These are phyloP conservation scores for Meloidogyne exigua DNA, from an alignment of 1,140 invertebrate genomes.

Conservation along the genomic window DNA sequence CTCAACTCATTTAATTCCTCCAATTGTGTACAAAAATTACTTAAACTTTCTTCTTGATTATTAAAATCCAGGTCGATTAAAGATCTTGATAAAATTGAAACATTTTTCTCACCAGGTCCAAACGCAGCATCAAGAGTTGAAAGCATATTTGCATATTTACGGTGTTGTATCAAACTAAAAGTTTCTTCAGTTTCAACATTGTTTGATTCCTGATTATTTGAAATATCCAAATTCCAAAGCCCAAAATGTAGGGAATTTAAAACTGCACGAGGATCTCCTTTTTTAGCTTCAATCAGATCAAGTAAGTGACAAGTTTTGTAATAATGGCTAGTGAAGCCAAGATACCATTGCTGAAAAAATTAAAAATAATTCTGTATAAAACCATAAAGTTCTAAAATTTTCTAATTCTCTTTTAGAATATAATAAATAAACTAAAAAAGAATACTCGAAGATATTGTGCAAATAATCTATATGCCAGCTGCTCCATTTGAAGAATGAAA, in stretches of 20 bases:
- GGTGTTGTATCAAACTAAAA: neutral
- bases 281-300: neutral
- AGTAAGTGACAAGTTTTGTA: neutral
- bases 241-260: conserved; percentile 22
- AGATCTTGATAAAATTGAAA: conserved; percentile 7
- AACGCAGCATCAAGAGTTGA: conserved; percentile 4
- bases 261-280: conserved; percentile 16
- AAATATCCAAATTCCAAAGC: neutral
- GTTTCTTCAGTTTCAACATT: neutral
- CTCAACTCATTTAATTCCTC: conserved; percentile 2
- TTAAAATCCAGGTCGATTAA: conserved; percentile 8
- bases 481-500: neutral
- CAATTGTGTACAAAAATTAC: neutral
- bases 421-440: neutral
- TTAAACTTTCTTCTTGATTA: neutral
- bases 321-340: conserved; percentile 12
- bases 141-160: neutral
- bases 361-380: no score
- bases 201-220: neutral
- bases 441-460: conserved; percentile 17
- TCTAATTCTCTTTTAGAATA: no score
- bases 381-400: no score
- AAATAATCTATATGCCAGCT: neutral
- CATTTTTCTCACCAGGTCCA: neutral
- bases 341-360: conserved; percentile 13